Percentiles rank a stretch among this genome's conserved stretches.
phyloP scores from a whole-genome alignment of 2,113 vertebrate genomes.

The Festucalex cinctus region DNA sequence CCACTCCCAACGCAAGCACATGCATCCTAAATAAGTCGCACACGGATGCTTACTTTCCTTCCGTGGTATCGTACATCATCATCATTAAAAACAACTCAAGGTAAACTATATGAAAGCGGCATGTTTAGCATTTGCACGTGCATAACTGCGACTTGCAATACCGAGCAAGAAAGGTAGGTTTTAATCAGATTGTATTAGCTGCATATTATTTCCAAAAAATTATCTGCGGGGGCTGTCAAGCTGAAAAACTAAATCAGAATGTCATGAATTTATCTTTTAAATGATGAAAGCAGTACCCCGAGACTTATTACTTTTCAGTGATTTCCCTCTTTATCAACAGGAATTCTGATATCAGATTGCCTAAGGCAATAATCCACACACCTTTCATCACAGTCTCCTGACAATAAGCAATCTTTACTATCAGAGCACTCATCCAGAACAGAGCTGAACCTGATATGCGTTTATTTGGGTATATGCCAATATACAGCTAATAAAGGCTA shows the following conservation, averaged over 20 bases:
- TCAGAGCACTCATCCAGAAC: slow-evolving; percentile 18
- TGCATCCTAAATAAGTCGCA: slow-evolving; percentile 55
- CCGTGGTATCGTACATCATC: slow-evolving; percentile 20
- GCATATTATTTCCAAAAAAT: slow-evolving; percentile 13
- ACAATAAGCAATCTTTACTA: slow-evolving; percentile 28
- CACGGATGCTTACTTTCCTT: slow-evolving; percentile 5
- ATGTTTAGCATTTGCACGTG: not conserved
- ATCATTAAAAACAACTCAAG: not conserved
- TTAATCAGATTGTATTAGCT: slow-evolving; percentile 2
- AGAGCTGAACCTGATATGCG: slow-evolving; percentile 46
- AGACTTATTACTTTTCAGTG: slow-evolving; percentile 9
- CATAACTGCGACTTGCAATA: not conserved
- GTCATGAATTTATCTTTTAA: slow-evolving; percentile 16
- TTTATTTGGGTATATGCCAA: slow-evolving; percentile 33
- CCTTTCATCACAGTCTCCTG: slow-evolving; percentile 33
- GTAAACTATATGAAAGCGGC: not conserved
- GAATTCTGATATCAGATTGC: slow-evolving; percentile 30
- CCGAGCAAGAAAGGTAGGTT: not conserved
- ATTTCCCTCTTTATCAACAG: slow-evolving; percentile 4
- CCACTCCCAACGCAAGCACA: slow-evolving; percentile 56
- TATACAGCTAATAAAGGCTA: slow-evolving; percentile 48
- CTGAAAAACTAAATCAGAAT: slow-evolving; percentile 9
- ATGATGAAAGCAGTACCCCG: slow-evolving; percentile 8
- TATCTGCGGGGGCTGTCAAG: slow-evolving; percentile 7
- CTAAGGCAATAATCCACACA: slow-evolving; percentile 34